Conservation (phyloP, 2,888 invertebrate species). For the Melanargia galathea region DNA sequence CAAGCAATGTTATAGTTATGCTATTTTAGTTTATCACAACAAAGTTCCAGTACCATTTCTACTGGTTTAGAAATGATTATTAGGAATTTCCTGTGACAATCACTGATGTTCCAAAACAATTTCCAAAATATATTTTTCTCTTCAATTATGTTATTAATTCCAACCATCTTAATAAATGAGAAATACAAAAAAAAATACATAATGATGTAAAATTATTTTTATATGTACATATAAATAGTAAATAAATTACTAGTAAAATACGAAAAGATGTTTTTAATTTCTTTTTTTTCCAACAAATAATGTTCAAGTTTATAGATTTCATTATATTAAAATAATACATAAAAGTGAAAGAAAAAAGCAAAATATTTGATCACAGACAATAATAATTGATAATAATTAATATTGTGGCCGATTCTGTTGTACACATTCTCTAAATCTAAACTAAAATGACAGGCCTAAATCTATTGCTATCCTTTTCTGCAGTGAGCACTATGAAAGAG, state of each 20-base stretch:
- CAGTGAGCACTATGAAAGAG: too few relatives aligned
- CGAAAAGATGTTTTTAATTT: neutral
- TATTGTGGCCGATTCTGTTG: too few relatives aligned
- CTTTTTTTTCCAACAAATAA: neutral
- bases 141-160: too few relatives aligned
- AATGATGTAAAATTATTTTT: neutral
- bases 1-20: neutral
- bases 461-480: too few relatives aligned
- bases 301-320: neutral
- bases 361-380: neutral
- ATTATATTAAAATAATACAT: neutral
- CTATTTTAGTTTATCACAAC: conserved; percentile 15
- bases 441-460: too few relatives aligned
- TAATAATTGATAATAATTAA: neutral
- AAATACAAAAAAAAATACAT: neutral
- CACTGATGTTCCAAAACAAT: neutral
- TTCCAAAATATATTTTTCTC: too few relatives aligned
- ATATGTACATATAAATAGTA: neutral
- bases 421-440: too few relatives aligned
- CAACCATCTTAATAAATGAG: neutral
- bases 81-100: conserved; percentile 28
- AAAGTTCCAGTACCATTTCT: conserved; percentile 49
- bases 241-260: too few relatives aligned
- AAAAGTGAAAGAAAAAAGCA: neutral
- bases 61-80: conserved; percentile 51